Evolutionary conservation across 2,113 vertebrate species (phyloP).

Genomic region (Origma solitaria): DNA sequence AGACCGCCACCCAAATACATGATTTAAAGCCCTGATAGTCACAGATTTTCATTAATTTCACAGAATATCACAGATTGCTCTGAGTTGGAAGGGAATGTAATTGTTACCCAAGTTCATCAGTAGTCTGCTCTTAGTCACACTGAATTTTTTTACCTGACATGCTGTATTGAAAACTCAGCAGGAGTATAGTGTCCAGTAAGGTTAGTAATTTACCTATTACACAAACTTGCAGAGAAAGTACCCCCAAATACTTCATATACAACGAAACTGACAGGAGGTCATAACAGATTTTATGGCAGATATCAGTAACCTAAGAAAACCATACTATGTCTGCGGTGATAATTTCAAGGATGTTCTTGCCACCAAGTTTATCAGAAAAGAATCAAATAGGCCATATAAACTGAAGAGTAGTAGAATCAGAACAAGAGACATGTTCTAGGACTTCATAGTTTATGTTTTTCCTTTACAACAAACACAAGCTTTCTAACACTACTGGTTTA

Average conservation of each 20-base stretch:
- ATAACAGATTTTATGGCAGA: neutral
- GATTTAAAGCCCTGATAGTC: neutral
- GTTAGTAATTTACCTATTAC: neutral
- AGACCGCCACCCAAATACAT: neutral
- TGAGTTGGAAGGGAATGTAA: neutral
- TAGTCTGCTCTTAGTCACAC: neutral
- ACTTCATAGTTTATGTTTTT: neutral
- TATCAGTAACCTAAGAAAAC: neutral
- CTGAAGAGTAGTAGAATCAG: neutral
- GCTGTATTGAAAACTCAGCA: neutral
- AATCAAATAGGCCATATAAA: neutral
- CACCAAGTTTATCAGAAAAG: neutral
- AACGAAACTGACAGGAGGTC: neutral
- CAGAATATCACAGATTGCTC: neutral
- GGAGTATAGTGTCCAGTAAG: neutral
- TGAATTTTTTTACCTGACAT: neutral
- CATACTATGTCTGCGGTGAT: rapidly evolving
- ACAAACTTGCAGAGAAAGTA: neutral
- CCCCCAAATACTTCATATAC: neutral
- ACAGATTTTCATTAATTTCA: neutral
- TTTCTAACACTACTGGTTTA: neutral
- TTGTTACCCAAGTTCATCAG: neutral
- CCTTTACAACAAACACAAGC: neutral
- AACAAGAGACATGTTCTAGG: neutral
- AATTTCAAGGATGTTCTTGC: neutral